These are phyloP conservation scores for Bombylius discolor DNA, from an alignment of 2,888 invertebrate genomes.

Conservation along the genomic window DNA sequence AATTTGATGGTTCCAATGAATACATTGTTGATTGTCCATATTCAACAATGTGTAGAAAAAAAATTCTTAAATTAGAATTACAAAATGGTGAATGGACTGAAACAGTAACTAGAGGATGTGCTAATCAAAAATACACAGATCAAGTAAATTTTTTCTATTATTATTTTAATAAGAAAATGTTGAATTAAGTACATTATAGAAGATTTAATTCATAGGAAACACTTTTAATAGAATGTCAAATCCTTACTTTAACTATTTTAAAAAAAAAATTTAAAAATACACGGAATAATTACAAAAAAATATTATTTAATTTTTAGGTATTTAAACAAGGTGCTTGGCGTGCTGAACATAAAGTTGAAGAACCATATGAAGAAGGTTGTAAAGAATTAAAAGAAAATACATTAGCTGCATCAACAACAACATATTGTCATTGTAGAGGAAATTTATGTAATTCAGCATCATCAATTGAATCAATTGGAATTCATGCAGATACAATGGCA, in stretches of 20 bases:
- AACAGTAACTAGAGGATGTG: conserved; percentile 50
- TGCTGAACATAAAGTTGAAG: conserved; percentile 48
- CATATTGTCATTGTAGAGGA: conserved; percentile 62
- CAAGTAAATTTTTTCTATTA: conserved; percentile 21
- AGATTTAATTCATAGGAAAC: no score
- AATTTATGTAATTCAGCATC: conserved; percentile 56
- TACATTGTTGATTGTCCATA: conserved; percentile 64
- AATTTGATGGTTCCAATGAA: conserved; percentile 57
- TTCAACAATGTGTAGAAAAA: conserved; percentile 75
- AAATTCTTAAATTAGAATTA: conserved; percentile 50
- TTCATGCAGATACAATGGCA: conserved; percentile 46
- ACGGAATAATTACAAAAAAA: background rate
- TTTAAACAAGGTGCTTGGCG: conserved; percentile 52
- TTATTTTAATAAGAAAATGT: no score
- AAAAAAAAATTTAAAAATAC: no score
- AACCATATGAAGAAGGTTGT: conserved; percentile 62
- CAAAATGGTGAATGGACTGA: conserved; percentile 42
- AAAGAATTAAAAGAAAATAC: conserved; percentile 49
- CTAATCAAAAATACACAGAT: conserved; percentile 52
- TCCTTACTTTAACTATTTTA: no score
- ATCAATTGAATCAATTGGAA: conserved; percentile 32
- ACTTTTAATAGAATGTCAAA: no score
- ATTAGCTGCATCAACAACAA: conserved; percentile 24
- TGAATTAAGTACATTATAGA: no score
- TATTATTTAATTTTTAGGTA: conserved; percentile 29